Conservation (phyloP, 2,113 vertebrate genomes). For the Alligator mississippiensis region DNA sequence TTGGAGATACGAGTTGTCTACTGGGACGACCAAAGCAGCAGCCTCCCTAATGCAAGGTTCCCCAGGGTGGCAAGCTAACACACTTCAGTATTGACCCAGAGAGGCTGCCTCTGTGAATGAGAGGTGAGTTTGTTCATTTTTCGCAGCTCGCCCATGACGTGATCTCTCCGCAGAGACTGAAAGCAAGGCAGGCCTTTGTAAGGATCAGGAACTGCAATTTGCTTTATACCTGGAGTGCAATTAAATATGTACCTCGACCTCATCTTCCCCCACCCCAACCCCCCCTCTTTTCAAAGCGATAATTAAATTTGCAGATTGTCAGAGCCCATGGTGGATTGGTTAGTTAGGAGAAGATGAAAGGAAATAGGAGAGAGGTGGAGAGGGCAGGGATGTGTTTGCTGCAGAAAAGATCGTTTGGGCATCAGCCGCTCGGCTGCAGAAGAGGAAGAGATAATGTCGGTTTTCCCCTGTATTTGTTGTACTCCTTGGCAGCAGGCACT, state of each 20-base stretch:
- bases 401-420: background rate
- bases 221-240: background rate
- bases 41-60: fast-evolving
- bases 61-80: background rate
- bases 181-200: background rate
- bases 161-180: fast-evolving
- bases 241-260: background rate
- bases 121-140: background rate
- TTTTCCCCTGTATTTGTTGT: background rate
- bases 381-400: background rate
- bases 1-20: background rate
- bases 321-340: too few relatives aligned
- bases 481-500: background rate
- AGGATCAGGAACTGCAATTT: background rate
- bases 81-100: fast-evolving
- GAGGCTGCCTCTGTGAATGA: fast-evolving
- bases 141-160: background rate
- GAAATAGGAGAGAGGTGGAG: background rate
- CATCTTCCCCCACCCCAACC: too few relatives aligned
- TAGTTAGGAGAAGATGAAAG: background rate
- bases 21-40: background rate
- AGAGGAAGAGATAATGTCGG: background rate
- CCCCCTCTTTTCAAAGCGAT: background rate
- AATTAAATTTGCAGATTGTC: background rate
- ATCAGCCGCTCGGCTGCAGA: background rate